Evolutionary conservation across 2,888 invertebrate species (phyloP).

Genomic region (Lasioglossum villosulum): DNA sequence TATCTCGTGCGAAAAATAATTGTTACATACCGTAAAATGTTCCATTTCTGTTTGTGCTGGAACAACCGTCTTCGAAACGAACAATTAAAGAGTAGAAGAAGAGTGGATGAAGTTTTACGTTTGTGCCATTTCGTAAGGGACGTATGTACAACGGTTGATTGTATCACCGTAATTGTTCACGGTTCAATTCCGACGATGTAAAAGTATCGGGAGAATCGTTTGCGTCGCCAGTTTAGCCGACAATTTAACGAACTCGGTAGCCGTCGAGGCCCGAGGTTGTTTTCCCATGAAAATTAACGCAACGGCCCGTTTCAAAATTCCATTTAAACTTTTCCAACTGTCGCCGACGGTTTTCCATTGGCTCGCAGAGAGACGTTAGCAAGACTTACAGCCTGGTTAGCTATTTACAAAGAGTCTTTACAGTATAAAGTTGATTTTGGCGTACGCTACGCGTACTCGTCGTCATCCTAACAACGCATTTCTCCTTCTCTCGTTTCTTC

Average conservation of each 20-base stretch:
- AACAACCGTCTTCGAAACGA: background rate
- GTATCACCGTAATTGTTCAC: background rate
- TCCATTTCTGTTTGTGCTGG: background rate
- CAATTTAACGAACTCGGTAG: background rate
- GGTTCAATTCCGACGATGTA: background rate
- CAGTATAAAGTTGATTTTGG: constrained; percentile 41
- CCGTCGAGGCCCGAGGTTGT: background rate
- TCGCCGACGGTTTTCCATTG: constrained; percentile 9
- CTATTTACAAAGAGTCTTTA: constrained; percentile 56
- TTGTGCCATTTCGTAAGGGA: background rate
- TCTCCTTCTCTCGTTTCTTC: background rate
- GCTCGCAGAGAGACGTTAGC: constrained; percentile 20
- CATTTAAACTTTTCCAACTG: background rate
- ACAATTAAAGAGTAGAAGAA: background rate
- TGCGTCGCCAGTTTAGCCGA: background rate
- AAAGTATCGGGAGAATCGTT: background rate
- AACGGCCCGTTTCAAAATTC: background rate
- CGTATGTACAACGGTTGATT: background rate
- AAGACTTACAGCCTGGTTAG: constrained; percentile 48
- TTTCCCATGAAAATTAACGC: background rate
- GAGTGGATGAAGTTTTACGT: background rate
- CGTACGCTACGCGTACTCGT: constrained; percentile 33
- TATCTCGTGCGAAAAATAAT: background rate
- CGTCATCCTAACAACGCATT: constrained; percentile 12
- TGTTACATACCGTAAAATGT: background rate